These are phyloP conservation scores for Chrysochloris asiatica DNA, from an alignment of 2,113 vertebrate genomes.

Conservation along the genomic window DNA sequence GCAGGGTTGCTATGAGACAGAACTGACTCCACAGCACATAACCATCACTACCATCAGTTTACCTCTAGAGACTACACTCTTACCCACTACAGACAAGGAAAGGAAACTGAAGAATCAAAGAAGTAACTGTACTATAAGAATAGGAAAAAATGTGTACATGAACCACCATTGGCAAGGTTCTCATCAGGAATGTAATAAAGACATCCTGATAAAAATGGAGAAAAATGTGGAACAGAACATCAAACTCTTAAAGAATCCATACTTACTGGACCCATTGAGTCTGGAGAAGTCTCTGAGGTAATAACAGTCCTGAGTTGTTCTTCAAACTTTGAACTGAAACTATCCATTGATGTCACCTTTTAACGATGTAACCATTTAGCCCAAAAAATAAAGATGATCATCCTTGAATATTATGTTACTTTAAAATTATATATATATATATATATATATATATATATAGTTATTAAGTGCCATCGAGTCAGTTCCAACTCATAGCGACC, in stretches of 20 bases:
- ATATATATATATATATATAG: no score
- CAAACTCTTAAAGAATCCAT: background rate
- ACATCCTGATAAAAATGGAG: background rate
- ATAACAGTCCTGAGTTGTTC: background rate
- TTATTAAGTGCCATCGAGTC: no score
- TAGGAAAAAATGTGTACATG: background rate
- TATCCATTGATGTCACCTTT: background rate
- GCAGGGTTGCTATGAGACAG: no score
- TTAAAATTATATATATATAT: no score
- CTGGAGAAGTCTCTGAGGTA: background rate
- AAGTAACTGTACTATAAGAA: background rate
- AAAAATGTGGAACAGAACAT: background rate
- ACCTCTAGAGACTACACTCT: background rate
- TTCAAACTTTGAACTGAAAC: background rate
- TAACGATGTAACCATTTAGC: background rate
- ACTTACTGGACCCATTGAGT: background rate
- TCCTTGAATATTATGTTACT: background rate
- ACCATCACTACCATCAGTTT: no score
- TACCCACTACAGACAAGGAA: constrained; percentile 12
- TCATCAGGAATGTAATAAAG: background rate
- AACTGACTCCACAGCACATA: no score
- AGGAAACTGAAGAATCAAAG: background rate
- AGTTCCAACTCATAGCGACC: no score
- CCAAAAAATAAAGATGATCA: background rate
- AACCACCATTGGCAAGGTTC: background rate